These are phyloP conservation scores for Megathymus violae DNA, from an alignment of 1,140 invertebrate species.

Conservation along the genomic window DNA sequence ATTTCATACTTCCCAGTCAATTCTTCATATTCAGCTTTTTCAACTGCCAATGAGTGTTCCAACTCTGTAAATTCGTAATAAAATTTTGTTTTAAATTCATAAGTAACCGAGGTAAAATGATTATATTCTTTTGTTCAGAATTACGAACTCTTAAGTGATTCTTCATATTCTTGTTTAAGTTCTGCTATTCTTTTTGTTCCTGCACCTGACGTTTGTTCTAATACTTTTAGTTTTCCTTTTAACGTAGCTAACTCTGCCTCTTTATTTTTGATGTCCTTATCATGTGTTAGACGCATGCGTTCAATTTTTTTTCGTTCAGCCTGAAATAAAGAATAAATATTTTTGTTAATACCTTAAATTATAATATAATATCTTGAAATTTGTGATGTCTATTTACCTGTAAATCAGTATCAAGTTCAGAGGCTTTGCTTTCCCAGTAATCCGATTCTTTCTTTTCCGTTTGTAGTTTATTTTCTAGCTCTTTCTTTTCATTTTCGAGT, in stretches of 20 bases:
- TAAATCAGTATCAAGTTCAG: constrained; percentile 86
- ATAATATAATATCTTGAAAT: no score
- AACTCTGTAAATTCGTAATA: constrained; percentile 83
- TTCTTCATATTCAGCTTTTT: constrained; percentile 90
- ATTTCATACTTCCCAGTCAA: constrained; percentile 92
- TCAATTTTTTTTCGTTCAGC: constrained; percentile 87
- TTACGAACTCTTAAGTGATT: constrained; percentile 87
- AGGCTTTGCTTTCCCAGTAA: constrained; percentile 86
- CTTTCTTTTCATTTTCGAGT: constrained; percentile 85
- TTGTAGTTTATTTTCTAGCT: constrained; percentile 83
- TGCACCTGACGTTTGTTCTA: constrained; percentile 85
- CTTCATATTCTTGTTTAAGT: constrained; percentile 87
- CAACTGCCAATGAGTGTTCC: constrained; percentile 86
- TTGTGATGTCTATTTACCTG: constrained; percentile 81
- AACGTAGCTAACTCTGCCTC: constrained; percentile 87
- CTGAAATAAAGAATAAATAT: constrained; percentile 56
- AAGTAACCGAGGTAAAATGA: no score
- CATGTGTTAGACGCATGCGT: constrained; percentile 85
- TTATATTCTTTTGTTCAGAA: constrained; percentile 16
- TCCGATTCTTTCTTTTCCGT: constrained; percentile 82
- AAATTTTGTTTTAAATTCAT: constrained; percentile 36
- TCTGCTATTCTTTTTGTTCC: constrained; percentile 87
- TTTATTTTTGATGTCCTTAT: constrained; percentile 86
- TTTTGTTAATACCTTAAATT: constrained; percentile 3
- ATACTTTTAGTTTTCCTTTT: constrained; percentile 86